Evolutionary conservation across 2,888 invertebrate genomes (phyloP).

Genomic region (Lepidocyrtoides sp.): DNA sequence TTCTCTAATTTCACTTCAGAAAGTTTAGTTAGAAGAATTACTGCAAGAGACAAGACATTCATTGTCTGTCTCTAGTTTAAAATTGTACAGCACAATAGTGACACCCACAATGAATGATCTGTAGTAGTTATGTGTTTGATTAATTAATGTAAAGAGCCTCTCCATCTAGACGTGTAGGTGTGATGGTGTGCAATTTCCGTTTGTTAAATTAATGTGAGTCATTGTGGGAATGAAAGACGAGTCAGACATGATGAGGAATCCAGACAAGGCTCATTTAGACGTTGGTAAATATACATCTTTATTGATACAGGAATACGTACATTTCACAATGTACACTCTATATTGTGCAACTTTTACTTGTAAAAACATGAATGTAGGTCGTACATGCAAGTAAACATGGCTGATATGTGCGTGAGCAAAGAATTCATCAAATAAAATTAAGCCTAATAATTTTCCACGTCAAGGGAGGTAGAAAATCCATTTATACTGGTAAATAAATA

Average conservation of each 20-base stretch:
- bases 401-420: constrained; percentile 8
- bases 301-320: not conserved
- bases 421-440: constrained; percentile 42
- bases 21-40: too few relatives aligned
- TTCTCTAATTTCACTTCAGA: not conserved
- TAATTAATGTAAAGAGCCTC: constrained; percentile 75
- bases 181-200: not conserved
- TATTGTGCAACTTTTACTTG: not conserved
- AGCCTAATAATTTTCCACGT: constrained; percentile 63
- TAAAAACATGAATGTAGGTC: not conserved
- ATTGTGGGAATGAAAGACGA: not conserved
- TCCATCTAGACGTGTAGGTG: not conserved
- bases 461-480: constrained; percentile 7
- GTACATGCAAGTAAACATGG: not conserved
- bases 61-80: not conserved
- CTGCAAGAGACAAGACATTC: too few relatives aligned
- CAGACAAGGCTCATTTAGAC: constrained; percentile 9
- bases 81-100: constrained; percentile 6
- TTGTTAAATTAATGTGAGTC: constrained; percentile 17
- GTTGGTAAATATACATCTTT: constrained; percentile 10
- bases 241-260: not conserved
- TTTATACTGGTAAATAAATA: not conserved
- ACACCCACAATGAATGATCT: constrained; percentile 33
- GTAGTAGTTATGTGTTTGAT: constrained; percentile 63
- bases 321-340: not conserved